Percentiles rank a stretch among this genome's conserved stretches.
Evolutionary conservation across 2,797 vertebrate species (phyloP).

Genomic region (Halcyon badia): DNA sequence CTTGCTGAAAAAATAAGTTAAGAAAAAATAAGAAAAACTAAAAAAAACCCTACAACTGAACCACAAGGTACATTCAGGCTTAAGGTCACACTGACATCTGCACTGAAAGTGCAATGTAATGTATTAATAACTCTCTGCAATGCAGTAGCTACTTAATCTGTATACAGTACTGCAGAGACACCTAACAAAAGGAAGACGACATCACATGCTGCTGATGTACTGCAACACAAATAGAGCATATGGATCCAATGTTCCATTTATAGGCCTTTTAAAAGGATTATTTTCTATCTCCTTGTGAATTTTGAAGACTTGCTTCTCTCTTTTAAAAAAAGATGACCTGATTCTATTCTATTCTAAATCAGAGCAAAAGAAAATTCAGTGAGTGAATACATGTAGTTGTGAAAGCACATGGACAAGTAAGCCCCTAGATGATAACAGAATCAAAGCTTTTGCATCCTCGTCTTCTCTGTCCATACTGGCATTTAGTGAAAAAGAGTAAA

Average conservation of each 20-base stretch:
- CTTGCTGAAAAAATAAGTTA: slow-evolving; percentile 15
- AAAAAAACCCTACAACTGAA: neutral
- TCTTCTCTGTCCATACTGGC: neutral
- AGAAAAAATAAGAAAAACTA: neutral
- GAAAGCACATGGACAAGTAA: neutral
- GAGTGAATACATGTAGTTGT: neutral
- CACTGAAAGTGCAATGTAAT: slow-evolving; percentile 7
- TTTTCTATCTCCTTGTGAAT: slow-evolving; percentile 5
- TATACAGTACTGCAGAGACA: slow-evolving; percentile 61
- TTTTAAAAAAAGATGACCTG: neutral
- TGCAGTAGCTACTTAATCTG: slow-evolving; percentile 71
- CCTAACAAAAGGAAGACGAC: slow-evolving; percentile 36
- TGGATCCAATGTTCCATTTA: neutral
- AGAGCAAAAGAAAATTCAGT: neutral
- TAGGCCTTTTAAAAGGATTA: neutral
- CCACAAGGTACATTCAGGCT: neutral
- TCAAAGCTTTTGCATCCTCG: neutral
- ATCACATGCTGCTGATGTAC: slow-evolving; percentile 18
- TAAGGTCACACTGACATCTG: slow-evolving; percentile 66
- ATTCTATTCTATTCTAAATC: neutral
- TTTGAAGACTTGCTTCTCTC: neutral
- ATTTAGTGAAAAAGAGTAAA: neutral
- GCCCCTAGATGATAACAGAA: neutral
- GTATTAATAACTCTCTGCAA: slow-evolving; percentile 66
- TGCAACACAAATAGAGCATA: neutral